Conservation (phyloP, 1,140 invertebrate species). For the Oryzaephilus surinamensis region DNA sequence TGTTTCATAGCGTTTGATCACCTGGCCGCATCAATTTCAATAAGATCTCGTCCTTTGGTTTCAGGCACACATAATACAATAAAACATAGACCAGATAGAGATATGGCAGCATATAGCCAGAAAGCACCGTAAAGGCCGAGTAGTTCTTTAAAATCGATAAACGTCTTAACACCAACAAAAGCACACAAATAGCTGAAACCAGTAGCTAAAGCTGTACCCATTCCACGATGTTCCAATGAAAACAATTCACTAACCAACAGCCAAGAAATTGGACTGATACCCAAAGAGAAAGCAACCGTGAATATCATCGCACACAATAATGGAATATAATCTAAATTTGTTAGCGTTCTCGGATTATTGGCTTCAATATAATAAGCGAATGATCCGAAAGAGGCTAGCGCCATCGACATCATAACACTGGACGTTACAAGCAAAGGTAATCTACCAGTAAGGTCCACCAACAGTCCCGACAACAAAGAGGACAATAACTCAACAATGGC, state of each 20-base stretch:
- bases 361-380: slow-evolving; percentile 62
- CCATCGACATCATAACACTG: slow-evolving; percentile 71
- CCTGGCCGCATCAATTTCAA: slow-evolving; percentile 65
- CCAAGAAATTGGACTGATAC: slow-evolving; percentile 83
- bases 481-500: slow-evolving; percentile 68
- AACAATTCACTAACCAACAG: slow-evolving; percentile 80
- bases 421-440: slow-evolving; percentile 67
- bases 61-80: slow-evolving; percentile 80
- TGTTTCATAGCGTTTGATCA: slow-evolving; percentile 24
- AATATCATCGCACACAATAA: slow-evolving; percentile 71
- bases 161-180: slow-evolving; percentile 81
- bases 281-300: slow-evolving; percentile 74
- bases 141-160: slow-evolving; percentile 64
- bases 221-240: slow-evolving; percentile 70
- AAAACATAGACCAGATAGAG: slow-evolving; percentile 71
- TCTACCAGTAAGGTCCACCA: slow-evolving; percentile 69
- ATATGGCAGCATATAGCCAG: slow-evolving; percentile 79
- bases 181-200: slow-evolving; percentile 80
- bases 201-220: slow-evolving; percentile 72
- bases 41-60: slow-evolving; percentile 77
- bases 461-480: slow-evolving; percentile 63
- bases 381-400: slow-evolving; percentile 66
- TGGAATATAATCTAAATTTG: slow-evolving; percentile 60
- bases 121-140: slow-evolving; percentile 74
- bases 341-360: slow-evolving; percentile 39